These are phyloP conservation scores for Adoxophyes honmai DNA, from an alignment of 1,140 invertebrate genomes.

Conservation along the genomic window DNA sequence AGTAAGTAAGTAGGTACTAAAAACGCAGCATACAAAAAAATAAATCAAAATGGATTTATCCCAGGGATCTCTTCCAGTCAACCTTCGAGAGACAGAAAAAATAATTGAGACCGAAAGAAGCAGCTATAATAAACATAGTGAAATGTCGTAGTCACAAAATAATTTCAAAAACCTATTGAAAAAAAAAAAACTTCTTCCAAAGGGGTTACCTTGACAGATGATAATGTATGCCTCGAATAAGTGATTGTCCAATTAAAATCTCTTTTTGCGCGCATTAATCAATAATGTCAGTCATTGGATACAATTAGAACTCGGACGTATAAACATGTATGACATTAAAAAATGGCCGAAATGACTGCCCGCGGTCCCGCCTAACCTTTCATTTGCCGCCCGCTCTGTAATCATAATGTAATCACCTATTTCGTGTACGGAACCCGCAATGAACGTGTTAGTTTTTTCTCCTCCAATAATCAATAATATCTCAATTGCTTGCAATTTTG, in stretches of 20 bases:
- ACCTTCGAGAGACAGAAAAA: no score
- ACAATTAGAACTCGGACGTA: not conserved
- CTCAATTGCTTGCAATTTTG: not conserved
- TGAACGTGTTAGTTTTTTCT: slow-evolving; percentile 15
- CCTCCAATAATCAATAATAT: slow-evolving; percentile 12
- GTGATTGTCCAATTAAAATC: slow-evolving; percentile 28
- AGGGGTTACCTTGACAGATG: no score
- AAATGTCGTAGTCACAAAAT: no score
- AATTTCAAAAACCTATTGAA: no score
- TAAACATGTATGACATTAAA: slow-evolving; percentile 15
- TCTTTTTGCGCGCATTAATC: slow-evolving; percentile 33
- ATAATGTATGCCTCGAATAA: no score
- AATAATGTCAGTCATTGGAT: slow-evolving; percentile 45
- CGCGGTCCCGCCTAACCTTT: slow-evolving; percentile 36
- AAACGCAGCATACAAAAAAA: no score
- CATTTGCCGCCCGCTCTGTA: slow-evolving; percentile 63
- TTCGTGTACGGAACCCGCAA: slow-evolving; percentile 30
- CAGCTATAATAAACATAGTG: no score
- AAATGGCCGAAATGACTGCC: slow-evolving; percentile 15
- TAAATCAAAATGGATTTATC: no score
- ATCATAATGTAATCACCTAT: slow-evolving; percentile 59
- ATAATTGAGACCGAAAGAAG: no score
- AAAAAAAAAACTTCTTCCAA: no score
- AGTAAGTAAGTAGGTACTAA: no score
- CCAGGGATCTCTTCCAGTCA: no score